These are phyloP conservation scores for Idaea aversata DNA, from an alignment of 2,888 invertebrate species.

Conservation along the genomic window DNA sequence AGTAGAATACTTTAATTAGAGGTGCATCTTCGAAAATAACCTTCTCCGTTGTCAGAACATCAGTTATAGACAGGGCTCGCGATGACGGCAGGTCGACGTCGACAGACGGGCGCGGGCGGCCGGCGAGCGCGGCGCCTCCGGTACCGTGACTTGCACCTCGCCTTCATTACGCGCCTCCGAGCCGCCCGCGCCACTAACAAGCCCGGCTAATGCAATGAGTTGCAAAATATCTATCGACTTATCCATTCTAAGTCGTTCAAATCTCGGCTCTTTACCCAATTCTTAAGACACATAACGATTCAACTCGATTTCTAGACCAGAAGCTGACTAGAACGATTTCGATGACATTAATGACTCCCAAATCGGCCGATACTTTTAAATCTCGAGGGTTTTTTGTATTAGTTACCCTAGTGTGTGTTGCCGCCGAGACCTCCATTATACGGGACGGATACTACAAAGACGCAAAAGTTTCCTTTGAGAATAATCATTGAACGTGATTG, in stretches of 20 bases:
- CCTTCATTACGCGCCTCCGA: constrained; percentile 66
- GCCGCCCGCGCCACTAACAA: constrained; percentile 68
- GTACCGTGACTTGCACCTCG: constrained; percentile 72
- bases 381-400: constrained; percentile 55
- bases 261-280: constrained; percentile 36
- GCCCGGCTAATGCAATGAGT: constrained; percentile 78
- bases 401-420: constrained; percentile 45
- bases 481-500: constrained; percentile 63
- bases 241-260: constrained; percentile 34
- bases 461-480: constrained; percentile 45
- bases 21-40: constrained; percentile 74
- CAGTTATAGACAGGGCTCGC: constrained; percentile 68
- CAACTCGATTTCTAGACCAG: constrained; percentile 42
- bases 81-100: constrained; percentile 66
- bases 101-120: constrained; percentile 46
- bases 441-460: constrained; percentile 67
- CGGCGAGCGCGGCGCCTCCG: constrained; percentile 60
- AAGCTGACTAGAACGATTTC: constrained; percentile 64
- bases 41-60: constrained; percentile 70
- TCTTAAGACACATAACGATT: constrained; percentile 38
- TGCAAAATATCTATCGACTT: constrained; percentile 59
- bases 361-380: constrained; percentile 60
- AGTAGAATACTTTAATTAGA: constrained; percentile 73
- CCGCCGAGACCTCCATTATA: constrained; percentile 53
- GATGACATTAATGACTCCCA: constrained; percentile 75